These are phyloP conservation scores for Sciurus vulgaris DNA, from an alignment of 2,797 vertebrate species.

Conservation along the genomic window DNA sequence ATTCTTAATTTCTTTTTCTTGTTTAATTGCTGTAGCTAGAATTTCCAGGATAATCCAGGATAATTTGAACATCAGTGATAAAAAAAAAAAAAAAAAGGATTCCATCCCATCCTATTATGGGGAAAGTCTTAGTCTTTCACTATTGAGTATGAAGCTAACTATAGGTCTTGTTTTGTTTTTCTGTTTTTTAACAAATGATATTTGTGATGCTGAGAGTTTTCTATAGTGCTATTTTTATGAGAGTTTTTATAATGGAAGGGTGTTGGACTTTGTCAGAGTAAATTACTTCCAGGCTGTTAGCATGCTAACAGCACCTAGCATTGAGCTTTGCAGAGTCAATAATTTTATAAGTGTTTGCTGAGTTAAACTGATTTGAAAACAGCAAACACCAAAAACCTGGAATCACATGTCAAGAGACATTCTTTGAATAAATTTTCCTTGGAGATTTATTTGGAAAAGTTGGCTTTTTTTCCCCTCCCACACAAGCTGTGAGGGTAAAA, in stretches of 20 bases:
- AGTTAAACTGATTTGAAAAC: conserved; percentile 73
- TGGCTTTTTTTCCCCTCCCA: neutral
- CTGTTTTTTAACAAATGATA: conserved; percentile 14
- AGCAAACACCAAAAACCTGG: conserved; percentile 75
- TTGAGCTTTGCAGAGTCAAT: conserved; percentile 65
- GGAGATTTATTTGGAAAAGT: conserved; percentile 58
- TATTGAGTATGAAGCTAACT: neutral
- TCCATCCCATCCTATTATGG: neutral
- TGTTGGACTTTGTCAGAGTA: conserved; percentile 48
- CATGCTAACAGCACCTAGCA: conserved; percentile 49
- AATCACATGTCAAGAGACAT: conserved; percentile 73
- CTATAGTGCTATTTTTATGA: conserved; percentile 14
- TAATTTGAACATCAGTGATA: neutral
- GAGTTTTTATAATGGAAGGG: conserved; percentile 44
- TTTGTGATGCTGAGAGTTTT: conserved; percentile 18
- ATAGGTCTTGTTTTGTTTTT: neutral
- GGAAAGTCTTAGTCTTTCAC: neutral
- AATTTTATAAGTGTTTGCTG: conserved; percentile 78
- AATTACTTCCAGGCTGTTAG: conserved; percentile 68
- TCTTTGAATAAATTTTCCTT: conserved; percentile 79
- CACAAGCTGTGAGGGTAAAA: conserved; percentile 7
- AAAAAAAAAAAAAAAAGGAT: neutral
- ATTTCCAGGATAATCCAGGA: conserved; percentile 32
- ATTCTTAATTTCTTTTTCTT: conserved; percentile 60
- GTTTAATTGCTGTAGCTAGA: conserved; percentile 26